Conservation (phyloP, 2,797 vertebrate species). For the Acestrorhynchus altus region DNA sequence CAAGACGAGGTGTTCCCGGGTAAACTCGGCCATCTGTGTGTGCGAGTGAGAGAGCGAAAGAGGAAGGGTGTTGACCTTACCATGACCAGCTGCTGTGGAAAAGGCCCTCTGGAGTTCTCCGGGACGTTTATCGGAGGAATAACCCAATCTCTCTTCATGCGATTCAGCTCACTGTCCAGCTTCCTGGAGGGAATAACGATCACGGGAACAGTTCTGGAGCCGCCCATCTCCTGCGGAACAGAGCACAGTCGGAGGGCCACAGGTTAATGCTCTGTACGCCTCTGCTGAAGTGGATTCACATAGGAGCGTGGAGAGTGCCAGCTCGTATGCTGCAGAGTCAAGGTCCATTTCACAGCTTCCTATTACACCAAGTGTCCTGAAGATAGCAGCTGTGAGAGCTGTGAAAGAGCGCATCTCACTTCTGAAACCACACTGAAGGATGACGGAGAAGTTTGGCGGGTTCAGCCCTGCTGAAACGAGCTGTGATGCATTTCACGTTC, state of each 20-base stretch:
- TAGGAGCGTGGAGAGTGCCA: not conserved
- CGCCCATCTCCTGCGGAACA: slow-evolving; percentile 48
- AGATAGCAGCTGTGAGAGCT: not conserved
- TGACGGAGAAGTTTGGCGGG: not conserved
- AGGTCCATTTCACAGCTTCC: slow-evolving; percentile 1
- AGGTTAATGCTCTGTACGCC: not conserved
- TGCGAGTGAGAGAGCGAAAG: not conserved
- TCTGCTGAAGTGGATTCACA: not conserved
- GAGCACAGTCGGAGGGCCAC: slow-evolving; percentile 6
- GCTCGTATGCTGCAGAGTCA: not conserved
- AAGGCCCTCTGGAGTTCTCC: slow-evolving; percentile 94
- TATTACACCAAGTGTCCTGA: not conserved
- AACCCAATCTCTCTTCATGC: slow-evolving; percentile 98
- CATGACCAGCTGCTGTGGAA: slow-evolving; percentile 94
- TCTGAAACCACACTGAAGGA: not conserved
- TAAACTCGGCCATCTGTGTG: not conserved
- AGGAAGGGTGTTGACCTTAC: slow-evolving; percentile 73
- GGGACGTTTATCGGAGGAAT: slow-evolving; percentile 98
- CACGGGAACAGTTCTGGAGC: slow-evolving; percentile 81
- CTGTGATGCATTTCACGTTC: no score
- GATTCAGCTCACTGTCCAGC: slow-evolving; percentile 82
- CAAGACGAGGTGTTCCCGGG: slow-evolving; percentile 4
- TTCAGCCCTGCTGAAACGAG: no score
- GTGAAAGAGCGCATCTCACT: no score
- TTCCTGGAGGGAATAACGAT: slow-evolving; percentile 87